Conservation (phyloP, 2,113 vertebrate species). For the Hypocryptadius cinnamomeus region DNA sequence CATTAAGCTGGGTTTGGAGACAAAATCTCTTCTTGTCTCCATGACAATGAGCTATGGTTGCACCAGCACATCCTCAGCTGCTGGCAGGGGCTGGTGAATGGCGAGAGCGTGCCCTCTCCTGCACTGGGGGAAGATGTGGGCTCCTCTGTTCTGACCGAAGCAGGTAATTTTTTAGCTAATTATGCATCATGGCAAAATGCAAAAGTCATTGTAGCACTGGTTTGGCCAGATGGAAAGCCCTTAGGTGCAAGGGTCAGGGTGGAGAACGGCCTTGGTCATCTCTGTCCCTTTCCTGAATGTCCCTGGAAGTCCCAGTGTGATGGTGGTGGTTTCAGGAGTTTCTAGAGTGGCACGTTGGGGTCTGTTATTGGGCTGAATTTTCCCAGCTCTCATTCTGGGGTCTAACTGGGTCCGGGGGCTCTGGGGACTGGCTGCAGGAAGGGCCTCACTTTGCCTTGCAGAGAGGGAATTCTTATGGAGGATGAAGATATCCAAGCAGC, state of each 20-base stretch:
- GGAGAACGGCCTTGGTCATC: neutral
- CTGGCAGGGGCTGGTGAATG: neutral
- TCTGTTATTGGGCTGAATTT: neutral
- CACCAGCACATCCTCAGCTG: neutral
- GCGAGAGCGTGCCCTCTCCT: neutral
- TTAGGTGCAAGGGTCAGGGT: neutral
- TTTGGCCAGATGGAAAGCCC: neutral
- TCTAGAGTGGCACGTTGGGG: neutral
- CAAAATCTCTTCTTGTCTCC: slow-evolving; percentile 61
- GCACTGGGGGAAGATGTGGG: neutral
- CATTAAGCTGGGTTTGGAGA: slow-evolving; percentile 50
- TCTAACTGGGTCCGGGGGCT: neutral
- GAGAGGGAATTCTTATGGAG: neutral
- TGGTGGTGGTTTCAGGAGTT: neutral
- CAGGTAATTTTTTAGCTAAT: neutral
- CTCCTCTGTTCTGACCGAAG: neutral
- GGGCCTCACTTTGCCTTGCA: neutral
- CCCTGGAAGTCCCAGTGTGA: neutral
- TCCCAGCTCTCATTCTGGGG: neutral
- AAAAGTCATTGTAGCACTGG: rapidly evolving
- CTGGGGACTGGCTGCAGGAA: neutral
- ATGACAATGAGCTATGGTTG: slow-evolving; percentile 58
- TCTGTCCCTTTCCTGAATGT: neutral
- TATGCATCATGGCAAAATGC: neutral
- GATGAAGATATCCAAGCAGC: neutral